Percentiles rank a stretch among this genome's conserved stretches.
phyloP scores from a whole-genome alignment of 1,140 invertebrate genomes.

The Drosophila obscura region DNA sequence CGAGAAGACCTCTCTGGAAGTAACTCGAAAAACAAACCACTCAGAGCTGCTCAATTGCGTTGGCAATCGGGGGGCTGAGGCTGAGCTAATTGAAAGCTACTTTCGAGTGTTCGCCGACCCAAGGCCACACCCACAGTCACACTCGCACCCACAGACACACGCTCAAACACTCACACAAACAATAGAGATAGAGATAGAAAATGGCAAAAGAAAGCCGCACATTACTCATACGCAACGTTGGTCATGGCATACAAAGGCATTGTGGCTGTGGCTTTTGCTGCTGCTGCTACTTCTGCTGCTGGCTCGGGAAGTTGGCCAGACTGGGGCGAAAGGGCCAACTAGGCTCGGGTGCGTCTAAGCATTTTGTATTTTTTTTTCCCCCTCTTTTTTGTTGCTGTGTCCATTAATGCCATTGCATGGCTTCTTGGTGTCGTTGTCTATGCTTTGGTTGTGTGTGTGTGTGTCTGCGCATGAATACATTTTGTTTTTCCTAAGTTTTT shows the following conservation, averaged over 20 bases:
- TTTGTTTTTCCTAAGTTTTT: slow-evolving; percentile 28
- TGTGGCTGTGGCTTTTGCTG: slow-evolving; percentile 35
- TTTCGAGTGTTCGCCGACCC: slow-evolving; percentile 35
- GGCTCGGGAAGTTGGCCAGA: slow-evolving; percentile 14
- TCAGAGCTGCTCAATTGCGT: slow-evolving; percentile 39
- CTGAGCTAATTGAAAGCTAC: slow-evolving; percentile 78
- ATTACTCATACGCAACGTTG: slow-evolving; percentile 74
- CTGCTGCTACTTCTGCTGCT: slow-evolving; percentile 42
- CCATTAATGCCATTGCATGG: slow-evolving; percentile 73
- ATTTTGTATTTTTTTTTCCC: slow-evolving; percentile 61
- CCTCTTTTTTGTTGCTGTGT: neutral
- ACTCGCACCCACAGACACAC: slow-evolving; percentile 6
- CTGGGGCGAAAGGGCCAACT: neutral
- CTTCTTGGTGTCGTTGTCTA: slow-evolving; percentile 43
- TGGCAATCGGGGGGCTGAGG: slow-evolving; percentile 26
- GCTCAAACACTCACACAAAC: neutral
- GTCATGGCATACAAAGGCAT: slow-evolving; percentile 43
- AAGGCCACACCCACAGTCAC: slow-evolving; percentile 3
- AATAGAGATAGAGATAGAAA: slow-evolving; percentile 10
- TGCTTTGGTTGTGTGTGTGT: slow-evolving; percentile 4
- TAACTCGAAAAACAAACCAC: slow-evolving; percentile 43
- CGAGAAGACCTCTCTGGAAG: neutral
- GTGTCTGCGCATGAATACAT: slow-evolving; percentile 19
- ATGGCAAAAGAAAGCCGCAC: slow-evolving; percentile 60
- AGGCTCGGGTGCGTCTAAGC: slow-evolving; percentile 58